Conservation (phyloP, 2,797 vertebrate genomes). For the Choloepus didactylus region DNA sequence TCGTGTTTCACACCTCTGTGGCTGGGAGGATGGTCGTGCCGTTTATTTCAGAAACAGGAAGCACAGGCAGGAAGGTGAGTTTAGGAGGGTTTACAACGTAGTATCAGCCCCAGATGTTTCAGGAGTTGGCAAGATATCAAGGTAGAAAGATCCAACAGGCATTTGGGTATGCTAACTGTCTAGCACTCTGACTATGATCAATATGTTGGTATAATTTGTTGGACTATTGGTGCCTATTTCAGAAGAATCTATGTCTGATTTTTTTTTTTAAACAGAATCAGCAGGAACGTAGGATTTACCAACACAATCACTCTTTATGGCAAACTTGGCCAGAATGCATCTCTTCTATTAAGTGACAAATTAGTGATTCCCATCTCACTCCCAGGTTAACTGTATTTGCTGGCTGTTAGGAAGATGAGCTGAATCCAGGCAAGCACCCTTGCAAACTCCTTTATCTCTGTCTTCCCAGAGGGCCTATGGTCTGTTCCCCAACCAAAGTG, state of each 20-base stretch:
- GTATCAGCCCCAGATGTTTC: background rate
- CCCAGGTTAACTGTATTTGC: background rate
- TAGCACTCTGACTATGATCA: background rate
- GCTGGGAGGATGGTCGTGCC: background rate
- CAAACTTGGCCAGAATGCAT: background rate
- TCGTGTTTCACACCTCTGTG: background rate
- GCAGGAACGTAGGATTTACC: background rate
- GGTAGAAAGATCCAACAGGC: background rate
- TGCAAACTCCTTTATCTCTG: slow-evolving; percentile 1
- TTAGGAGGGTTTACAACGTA: background rate
- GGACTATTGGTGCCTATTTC: background rate
- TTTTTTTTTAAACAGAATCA: background rate
- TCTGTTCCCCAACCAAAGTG: background rate
- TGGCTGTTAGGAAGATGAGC: slow-evolving; percentile 20
- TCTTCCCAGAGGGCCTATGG: slow-evolving; percentile 17
- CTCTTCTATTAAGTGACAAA: slow-evolving; percentile 5
- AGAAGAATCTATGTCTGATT: slow-evolving; percentile 21
- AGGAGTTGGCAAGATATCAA: background rate
- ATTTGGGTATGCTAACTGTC: background rate
- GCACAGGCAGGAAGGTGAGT: background rate
- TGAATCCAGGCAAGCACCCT: background rate
- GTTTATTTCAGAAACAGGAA: slow-evolving; percentile 32
- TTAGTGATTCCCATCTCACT: background rate
- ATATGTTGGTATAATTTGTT: slow-evolving; percentile 12
- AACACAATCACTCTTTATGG: background rate